Conservation (phyloP, 2,113 vertebrate species). For the Oryzias celebensis region DNA sequence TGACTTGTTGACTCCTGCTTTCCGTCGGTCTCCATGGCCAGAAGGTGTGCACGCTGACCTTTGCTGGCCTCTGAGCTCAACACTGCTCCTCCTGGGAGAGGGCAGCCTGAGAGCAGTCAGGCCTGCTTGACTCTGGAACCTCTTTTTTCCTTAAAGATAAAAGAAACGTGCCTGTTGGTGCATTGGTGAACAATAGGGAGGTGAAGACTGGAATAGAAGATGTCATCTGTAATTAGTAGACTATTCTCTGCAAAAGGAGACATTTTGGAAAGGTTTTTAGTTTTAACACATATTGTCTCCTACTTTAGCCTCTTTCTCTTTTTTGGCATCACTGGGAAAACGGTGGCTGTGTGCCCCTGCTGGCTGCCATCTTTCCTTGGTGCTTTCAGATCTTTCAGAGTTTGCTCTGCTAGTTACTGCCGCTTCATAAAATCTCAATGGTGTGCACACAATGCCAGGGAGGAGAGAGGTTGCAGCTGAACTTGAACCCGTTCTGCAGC, state of each 20-base stretch:
- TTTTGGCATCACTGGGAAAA: conserved; percentile 37
- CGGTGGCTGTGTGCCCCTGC: conserved; percentile 50
- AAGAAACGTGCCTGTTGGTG: no score
- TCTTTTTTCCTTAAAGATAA: no score
- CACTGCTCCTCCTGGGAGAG: conserved; percentile 36
- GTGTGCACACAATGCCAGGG: conserved; percentile 64
- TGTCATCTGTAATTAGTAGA: background rate
- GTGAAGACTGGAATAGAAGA: background rate
- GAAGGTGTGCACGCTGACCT: conserved; percentile 68
- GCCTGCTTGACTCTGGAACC: no score
- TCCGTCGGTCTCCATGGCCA: conserved; percentile 47
- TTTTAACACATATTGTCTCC: background rate
- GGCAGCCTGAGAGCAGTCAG: conserved; percentile 8
- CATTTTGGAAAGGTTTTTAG: background rate
- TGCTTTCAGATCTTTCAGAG: conserved; percentile 64
- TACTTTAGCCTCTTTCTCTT: background rate
- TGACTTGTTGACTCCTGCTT: conserved; percentile 56
- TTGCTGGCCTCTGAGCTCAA: conserved; percentile 51
- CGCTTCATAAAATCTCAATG: conserved; percentile 76
- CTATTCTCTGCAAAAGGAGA: background rate
- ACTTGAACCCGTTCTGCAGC: conserved; percentile 70
- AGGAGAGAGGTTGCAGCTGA: conserved; percentile 69
- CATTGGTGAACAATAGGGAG: background rate
- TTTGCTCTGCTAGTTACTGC: conserved; percentile 73
- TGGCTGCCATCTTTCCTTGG: conserved; percentile 59